phyloP scores from a whole-genome alignment of 2,797 vertebrate genomes.

The Acestrorhynchus altus region DNA sequence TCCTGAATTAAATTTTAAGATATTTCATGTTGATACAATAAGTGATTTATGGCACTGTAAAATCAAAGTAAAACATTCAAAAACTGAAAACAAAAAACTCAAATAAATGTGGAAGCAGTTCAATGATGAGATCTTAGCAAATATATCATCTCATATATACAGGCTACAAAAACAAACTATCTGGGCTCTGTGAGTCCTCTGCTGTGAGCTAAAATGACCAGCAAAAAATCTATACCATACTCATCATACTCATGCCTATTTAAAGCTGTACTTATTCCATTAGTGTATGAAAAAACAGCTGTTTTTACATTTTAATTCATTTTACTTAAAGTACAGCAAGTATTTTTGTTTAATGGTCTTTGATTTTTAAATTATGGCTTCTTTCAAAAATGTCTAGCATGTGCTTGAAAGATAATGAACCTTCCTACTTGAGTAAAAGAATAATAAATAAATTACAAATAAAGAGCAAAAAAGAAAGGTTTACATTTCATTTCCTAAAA shows the following conservation, averaged over 20 bases:
- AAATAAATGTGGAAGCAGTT: conserved; percentile 41
- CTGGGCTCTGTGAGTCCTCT: conserved; percentile 30
- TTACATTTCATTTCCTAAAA: conserved; percentile 33
- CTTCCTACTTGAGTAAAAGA: conserved; percentile 34
- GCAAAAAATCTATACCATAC: conserved; percentile 42
- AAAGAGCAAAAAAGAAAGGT: conserved; percentile 36
- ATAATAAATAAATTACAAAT: conserved; percentile 60
- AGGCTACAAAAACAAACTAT: conserved; percentile 18
- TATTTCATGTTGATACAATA: conserved; percentile 44
- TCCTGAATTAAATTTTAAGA: conserved; percentile 50
- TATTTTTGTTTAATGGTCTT: conserved; percentile 28
- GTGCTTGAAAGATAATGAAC: neutral
- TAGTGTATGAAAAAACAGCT: conserved; percentile 8
- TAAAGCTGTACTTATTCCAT: conserved; percentile 30
- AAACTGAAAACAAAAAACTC: conserved; percentile 24
- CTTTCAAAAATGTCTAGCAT: conserved; percentile 1
- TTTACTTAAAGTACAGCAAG: conserved; percentile 4
- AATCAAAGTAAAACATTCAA: conserved; percentile 34
- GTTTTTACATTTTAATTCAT: conserved; percentile 10
- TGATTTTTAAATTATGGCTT: conserved; percentile 50
- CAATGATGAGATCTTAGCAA: conserved; percentile 26
- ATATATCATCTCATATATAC: conserved; percentile 41
- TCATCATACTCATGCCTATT: conserved; percentile 33
- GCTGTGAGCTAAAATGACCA: conserved; percentile 36
- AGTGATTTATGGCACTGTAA: conserved; percentile 48